Conservation (phyloP, 1,140 invertebrate genomes). For the Pseudomyrmex cubaensis region DNA sequence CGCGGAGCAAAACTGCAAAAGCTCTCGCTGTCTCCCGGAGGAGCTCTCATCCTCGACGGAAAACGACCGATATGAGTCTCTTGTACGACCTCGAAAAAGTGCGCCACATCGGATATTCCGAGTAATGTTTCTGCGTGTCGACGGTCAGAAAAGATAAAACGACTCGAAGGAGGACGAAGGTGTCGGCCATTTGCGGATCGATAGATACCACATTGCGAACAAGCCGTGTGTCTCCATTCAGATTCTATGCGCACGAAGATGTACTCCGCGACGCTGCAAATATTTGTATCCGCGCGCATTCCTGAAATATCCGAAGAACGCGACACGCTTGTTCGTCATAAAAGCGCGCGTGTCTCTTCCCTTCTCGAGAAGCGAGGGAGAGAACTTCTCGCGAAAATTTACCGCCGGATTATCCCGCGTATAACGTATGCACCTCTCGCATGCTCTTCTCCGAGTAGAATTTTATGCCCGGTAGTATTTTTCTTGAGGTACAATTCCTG, state of each 20-base stretch:
- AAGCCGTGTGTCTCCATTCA: conserved; percentile 2
- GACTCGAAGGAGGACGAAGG: conserved; percentile 13
- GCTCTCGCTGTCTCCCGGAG: conserved; percentile 19
- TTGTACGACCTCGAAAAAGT: conserved; percentile 4
- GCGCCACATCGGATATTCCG: conserved; percentile 37
- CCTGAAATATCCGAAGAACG: conserved; percentile 25
- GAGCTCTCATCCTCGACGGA: neutral
- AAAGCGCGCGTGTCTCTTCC: conserved; percentile 13
- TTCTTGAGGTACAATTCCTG: neutral
- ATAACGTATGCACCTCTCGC: neutral
- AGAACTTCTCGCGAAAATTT: conserved; percentile 27
- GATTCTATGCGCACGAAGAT: conserved; percentile 24
- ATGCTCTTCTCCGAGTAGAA: neutral
- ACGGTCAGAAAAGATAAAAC: conserved; percentile 5
- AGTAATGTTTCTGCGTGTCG: conserved; percentile 44
- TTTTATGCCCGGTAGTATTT: conserved; percentile 30
- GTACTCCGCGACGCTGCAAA: conserved; percentile 35
- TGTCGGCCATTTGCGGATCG: conserved; percentile 21
- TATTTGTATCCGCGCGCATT: conserved; percentile 42
- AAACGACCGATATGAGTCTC: conserved; percentile 22
- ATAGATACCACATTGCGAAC: conserved; percentile 9
- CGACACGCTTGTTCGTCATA: conserved; percentile 24
- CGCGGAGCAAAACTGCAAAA: conserved; percentile 36
- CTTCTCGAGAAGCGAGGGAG: neutral
- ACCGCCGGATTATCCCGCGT: conserved; percentile 19